Conservation (phyloP, 64 coral and sea anemone species). For the Cladopsammia gracilis region DNA sequence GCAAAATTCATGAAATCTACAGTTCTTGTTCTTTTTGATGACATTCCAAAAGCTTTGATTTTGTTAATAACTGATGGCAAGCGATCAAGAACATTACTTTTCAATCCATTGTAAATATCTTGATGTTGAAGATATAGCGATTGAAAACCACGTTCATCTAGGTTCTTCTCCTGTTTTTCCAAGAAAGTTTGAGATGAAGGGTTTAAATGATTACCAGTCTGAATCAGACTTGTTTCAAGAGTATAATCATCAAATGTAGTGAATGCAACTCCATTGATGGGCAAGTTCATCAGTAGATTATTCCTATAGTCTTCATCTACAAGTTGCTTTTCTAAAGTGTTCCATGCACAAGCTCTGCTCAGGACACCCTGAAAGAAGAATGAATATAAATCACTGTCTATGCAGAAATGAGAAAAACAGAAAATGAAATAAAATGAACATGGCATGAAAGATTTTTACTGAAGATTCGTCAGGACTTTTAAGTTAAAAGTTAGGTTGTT, state of each 20-base stretch:
- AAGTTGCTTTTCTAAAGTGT: constrained; percentile 78
- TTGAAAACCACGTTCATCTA: constrained; percentile 24
- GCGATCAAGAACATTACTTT: constrained; percentile 67
- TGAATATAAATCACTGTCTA: background rate
- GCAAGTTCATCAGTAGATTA: constrained; percentile 32
- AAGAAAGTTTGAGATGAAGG: constrained; percentile 11
- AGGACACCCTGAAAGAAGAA: constrained; percentile 80
- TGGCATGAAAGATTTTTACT: background rate
- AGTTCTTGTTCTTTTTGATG: constrained; percentile 51
- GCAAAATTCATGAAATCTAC: constrained; percentile 90
- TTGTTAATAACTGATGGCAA: constrained; percentile 62
- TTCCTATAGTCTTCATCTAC: constrained; percentile 71
- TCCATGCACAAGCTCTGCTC: constrained; percentile 88
- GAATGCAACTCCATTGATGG: constrained; percentile 9
- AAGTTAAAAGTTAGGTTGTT: too few relatives aligned
- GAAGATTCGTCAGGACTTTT: too few relatives aligned
- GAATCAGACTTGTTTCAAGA: background rate
- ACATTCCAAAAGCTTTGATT: background rate
- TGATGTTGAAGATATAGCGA: constrained; percentile 75
- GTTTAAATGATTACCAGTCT: background rate
- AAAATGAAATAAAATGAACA: background rate
- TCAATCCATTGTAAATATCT: constrained; percentile 70
- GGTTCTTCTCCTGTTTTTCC: constrained; percentile 13
- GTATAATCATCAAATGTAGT: constrained; percentile 1
- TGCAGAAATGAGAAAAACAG: background rate